These are phyloP conservation scores for Cirrhinus molitorella DNA, from an alignment of 2,797 vertebrate species.

Conservation along the genomic window DNA sequence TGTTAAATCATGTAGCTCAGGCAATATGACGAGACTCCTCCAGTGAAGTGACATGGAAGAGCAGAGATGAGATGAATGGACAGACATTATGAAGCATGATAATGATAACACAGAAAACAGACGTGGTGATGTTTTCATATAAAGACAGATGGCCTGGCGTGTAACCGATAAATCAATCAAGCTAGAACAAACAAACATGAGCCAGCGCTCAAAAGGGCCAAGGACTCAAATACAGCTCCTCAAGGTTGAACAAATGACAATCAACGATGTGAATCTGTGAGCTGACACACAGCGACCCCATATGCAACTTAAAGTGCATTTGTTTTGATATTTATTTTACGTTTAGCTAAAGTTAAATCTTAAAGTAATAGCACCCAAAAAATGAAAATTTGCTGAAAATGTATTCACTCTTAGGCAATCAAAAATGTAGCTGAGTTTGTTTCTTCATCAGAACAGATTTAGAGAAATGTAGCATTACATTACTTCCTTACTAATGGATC, in stretches of 20 bases:
- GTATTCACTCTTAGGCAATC: not conserved
- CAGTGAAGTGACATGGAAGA: constrained; percentile 32
- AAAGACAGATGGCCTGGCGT: constrained; percentile 20
- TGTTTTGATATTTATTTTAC: not conserved
- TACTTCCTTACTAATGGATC: not conserved
- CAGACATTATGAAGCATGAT: constrained; percentile 37
- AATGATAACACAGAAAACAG: constrained; percentile 31
- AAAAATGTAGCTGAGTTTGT: not conserved
- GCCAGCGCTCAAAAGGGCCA: constrained; percentile 5
- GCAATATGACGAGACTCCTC: constrained; percentile 21
- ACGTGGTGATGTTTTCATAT: constrained; percentile 13
- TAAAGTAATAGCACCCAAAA: not conserved
- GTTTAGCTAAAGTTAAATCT: not conserved
- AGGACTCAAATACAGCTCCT: constrained; percentile 27
- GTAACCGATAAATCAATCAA: constrained; percentile 42
- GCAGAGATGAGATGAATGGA: constrained; percentile 40
- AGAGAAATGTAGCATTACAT: not conserved
- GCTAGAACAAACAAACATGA: constrained; percentile 30
- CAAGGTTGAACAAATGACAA: constrained; percentile 42
- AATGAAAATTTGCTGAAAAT: not conserved
- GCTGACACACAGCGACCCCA: not conserved
- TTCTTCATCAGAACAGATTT: not conserved
- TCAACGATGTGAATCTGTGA: constrained; percentile 14
- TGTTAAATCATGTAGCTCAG: constrained; percentile 22
- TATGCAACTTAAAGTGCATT: not conserved